A percentile compares a stretch with the other conserved stretches of the same genome.
Evolutionary conservation across 2,113 vertebrate species (phyloP).

Genomic region (Hippocampus guttulatus): DNA sequence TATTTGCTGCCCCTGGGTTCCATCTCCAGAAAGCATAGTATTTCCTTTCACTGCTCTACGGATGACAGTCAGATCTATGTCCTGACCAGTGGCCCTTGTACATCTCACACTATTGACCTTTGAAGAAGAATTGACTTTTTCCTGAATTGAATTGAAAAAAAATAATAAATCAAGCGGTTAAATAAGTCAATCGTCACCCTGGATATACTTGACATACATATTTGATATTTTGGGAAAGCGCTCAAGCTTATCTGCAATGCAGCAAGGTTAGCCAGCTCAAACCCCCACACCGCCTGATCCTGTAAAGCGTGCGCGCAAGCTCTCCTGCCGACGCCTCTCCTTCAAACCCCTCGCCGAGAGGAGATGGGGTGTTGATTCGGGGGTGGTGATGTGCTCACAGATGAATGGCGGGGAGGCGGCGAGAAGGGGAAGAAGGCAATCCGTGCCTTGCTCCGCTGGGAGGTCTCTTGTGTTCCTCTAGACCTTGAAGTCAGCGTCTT

Average conservation of each 20-base stretch:
- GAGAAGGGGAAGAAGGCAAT: not conserved
- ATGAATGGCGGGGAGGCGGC: not conserved
- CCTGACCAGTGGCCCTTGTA: too few relatives aligned
- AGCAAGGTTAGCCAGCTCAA: constrained; percentile 41
- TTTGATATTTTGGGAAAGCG: constrained; percentile 18
- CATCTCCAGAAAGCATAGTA: too few relatives aligned
- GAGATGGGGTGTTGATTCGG: not conserved
- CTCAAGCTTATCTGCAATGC: constrained; percentile 41
- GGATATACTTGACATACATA: constrained; percentile 21
- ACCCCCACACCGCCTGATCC: constrained; percentile 14
- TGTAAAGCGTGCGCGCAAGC: constrained; percentile 16
- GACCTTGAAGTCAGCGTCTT: not conserved
- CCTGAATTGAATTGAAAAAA: too few relatives aligned
- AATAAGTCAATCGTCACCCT: not conserved
- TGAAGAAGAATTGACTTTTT: too few relatives aligned
- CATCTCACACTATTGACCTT: too few relatives aligned
- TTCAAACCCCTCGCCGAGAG: constrained; percentile 10
- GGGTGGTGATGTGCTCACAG: constrained; percentile 4
- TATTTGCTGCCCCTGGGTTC: too few relatives aligned
- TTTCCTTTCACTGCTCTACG: too few relatives aligned
- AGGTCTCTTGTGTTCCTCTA: not conserved
- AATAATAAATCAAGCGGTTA: too few relatives aligned
- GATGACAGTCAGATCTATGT: too few relatives aligned
- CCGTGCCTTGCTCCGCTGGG: not conserved
- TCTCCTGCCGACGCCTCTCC: constrained; percentile 12